Percentiles rank a stretch among this genome's conserved stretches.
These are phyloP conservation scores for Pseudorectes ferrugineus DNA, from an alignment of 2,113 vertebrate species.

Conservation along the genomic window DNA sequence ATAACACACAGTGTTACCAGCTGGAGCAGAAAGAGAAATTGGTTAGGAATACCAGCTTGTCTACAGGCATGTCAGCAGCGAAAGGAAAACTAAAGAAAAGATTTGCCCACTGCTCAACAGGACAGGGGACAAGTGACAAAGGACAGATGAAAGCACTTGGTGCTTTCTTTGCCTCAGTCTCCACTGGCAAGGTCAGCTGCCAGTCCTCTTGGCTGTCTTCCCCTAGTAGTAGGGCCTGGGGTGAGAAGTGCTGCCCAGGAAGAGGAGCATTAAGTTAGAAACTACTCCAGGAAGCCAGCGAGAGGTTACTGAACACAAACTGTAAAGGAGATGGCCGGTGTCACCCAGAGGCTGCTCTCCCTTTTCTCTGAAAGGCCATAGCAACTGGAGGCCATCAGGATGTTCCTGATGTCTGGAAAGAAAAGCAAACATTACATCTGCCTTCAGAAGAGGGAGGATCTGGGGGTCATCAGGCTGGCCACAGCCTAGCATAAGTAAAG, in stretches of 20 bases:
- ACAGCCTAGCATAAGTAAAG: neutral
- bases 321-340: fast-evolving
- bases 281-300: neutral
- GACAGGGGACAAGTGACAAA: neutral
- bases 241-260: neutral
- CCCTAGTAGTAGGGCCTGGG: neutral
- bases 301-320: neutral
- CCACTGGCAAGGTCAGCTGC: neutral
- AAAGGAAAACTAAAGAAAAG: neutral
- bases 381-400: neutral
- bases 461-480: neutral
- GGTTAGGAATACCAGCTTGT: neutral
- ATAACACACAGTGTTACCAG: neutral
- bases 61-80: fast-evolving
- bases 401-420: neutral
- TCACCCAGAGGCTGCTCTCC: neutral
- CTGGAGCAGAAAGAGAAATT: neutral
- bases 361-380: neutral
- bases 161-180: neutral
- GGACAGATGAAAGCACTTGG: neutral
- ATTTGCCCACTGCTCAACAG: neutral
- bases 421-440: neutral
- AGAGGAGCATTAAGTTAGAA: neutral
- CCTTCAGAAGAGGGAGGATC: neutral
- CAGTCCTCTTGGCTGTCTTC: neutral